These are phyloP conservation scores for Odontomyia ornata DNA, from an alignment of 2,888 invertebrate species.

Conservation along the genomic window DNA sequence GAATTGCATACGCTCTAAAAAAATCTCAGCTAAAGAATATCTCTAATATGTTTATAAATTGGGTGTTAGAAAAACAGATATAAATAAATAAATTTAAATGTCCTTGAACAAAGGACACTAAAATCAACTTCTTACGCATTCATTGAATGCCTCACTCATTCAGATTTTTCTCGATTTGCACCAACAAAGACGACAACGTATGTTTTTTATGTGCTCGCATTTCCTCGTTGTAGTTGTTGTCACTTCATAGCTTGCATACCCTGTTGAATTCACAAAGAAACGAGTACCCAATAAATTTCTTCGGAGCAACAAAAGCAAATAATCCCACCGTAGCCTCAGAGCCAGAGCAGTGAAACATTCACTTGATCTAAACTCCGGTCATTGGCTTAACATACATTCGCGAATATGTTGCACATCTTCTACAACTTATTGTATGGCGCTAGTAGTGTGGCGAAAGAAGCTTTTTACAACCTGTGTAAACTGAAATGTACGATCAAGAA, in stretches of 20 bases:
- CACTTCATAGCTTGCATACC: not conserved
- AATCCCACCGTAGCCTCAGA: no score
- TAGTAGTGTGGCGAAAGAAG: not conserved
- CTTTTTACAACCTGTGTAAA: not conserved
- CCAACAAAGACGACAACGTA: not conserved
- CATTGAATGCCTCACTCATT: not conserved
- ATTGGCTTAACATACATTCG: constrained; percentile 64
- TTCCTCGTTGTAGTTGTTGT: not conserved
- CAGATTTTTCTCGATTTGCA: not conserved
- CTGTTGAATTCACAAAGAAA: not conserved
- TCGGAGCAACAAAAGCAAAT: constrained; percentile 34
- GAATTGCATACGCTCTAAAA: no score
- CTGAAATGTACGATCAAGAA: not conserved
- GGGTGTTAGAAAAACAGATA: no score
- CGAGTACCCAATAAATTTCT: constrained; percentile 7
- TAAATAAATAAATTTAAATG: no score
- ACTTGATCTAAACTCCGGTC: constrained; percentile 57
- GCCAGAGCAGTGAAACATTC: constrained; percentile 35
- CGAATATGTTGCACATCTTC: constrained; percentile 42
- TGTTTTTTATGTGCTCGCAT: not conserved
- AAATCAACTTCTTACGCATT: not conserved
- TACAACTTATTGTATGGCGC: constrained; percentile 3
- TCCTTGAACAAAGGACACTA: constrained; percentile 4
- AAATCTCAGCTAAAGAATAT: not conserved
- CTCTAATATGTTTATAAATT: no score